A percentile compares a stretch with the other conserved stretches of the same genome.
These are phyloP conservation scores for Dorcus parallelipipedus DNA, from an alignment of 2,888 invertebrate species.

Conservation along the genomic window DNA sequence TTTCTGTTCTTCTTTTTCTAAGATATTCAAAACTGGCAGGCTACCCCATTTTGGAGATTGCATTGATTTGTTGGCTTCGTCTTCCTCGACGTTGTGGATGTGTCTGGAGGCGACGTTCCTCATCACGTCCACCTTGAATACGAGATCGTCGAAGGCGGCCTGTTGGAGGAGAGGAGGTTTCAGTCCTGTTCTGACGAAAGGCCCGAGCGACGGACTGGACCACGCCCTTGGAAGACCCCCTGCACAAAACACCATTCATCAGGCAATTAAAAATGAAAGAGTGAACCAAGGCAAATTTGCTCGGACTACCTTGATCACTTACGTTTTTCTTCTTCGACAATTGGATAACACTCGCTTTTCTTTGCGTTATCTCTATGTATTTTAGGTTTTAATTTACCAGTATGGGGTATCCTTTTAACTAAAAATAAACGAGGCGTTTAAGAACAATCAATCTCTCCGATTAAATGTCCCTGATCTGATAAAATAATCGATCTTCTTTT, in stretches of 20 bases:
- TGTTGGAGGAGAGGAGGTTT: constrained; percentile 81
- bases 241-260: constrained; percentile 24
- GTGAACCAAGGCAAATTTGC: background rate
- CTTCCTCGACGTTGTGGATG: constrained; percentile 28
- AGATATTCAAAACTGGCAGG: constrained; percentile 39
- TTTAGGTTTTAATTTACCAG: too few relatives aligned
- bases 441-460: too few relatives aligned
- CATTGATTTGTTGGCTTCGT: constrained; percentile 9
- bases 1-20: constrained; percentile 31
- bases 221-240: constrained; percentile 46
- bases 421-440: too few relatives aligned
- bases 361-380: too few relatives aligned
- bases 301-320: background rate
- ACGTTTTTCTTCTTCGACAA: background rate
- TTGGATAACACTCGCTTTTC: background rate
- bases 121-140: constrained; percentile 80
- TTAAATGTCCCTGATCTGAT: background rate
- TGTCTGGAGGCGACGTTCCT: constrained; percentile 69
- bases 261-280: constrained; percentile 13
- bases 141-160: constrained; percentile 78
- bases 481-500: background rate
- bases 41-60: constrained; percentile 37
- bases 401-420: too few relatives aligned
- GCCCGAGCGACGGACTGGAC: constrained; percentile 49
- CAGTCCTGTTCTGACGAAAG: constrained; percentile 59